Evolutionary conservation across 2,797 vertebrate genomes (phyloP).

Genomic region (Silurus aristotelis): DNA sequence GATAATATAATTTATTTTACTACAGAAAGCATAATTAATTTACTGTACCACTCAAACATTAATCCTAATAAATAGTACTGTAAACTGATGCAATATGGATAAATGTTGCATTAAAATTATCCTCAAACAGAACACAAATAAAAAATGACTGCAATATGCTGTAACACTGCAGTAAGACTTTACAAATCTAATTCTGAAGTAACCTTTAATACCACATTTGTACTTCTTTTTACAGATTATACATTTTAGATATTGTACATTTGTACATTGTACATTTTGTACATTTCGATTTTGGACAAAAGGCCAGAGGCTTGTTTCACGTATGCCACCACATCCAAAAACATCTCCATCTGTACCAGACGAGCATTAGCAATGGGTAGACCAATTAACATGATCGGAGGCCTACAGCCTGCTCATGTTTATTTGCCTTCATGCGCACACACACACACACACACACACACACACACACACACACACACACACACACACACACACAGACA

Average conservation of each 20-base stretch:
- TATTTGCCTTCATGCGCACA: constrained; percentile 54
- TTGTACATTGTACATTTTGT: no score
- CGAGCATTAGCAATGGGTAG: constrained; percentile 84
- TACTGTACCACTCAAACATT: neutral
- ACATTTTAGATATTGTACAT: neutral
- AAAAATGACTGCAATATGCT: neutral
- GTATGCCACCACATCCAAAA: constrained; percentile 54
- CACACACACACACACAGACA: constrained; percentile 33
- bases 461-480: constrained; percentile 41
- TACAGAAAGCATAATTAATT: neutral
- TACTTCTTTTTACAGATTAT: neutral
- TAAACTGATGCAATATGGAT: neutral
- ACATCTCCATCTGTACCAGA: constrained; percentile 83
- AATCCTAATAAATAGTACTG: neutral
- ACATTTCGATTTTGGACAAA: constrained; percentile 12
- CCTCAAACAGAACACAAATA: neutral
- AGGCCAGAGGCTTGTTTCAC: constrained; percentile 54
- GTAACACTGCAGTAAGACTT: neutral
- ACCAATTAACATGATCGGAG: constrained; percentile 93
- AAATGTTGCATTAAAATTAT: neutral
- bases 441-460: constrained; percentile 36
- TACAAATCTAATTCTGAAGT: neutral
- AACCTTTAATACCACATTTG: neutral
- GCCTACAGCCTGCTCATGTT: constrained; percentile 59
- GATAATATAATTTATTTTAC: neutral